Base-by-base conservation (phyloP, 2,888 invertebrate genomes). In the Mellilla xanthometata region DNA sequence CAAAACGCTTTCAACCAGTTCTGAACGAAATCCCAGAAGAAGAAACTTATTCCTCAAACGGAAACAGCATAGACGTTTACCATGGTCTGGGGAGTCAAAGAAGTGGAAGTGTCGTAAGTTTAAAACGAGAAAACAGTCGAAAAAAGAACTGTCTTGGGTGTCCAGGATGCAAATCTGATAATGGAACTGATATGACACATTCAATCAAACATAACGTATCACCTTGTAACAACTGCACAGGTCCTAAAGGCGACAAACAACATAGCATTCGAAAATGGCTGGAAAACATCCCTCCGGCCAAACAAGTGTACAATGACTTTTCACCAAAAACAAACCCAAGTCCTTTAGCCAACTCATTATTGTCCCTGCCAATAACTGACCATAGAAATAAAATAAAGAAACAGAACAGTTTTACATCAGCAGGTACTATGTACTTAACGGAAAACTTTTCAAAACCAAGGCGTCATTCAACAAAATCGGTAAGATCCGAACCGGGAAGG, bases 1-100 rank as follows among this genome's bases (percentile, higher is more conserved):
- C 94, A 0, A 96, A 96, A 79, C 91, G 94, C 46, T 97, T 95
- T 68, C 91, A 94, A 46, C 97, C 97, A 0, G 93, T 94, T 35
- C 83, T 97, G 3, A 91, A 93, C 39, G 93, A 94, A 65, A 97
- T 97, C 63, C 95, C 95, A 0, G 97, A 97, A 85, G 96, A 96
- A 81, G 94, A 93, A 59, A 87, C 80, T 3, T 80, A 76, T 43
- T 80, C 90, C 34, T 72, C 90, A 11, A 74, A 84, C 57, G 91
- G 89, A 48, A 90, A 82, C 38, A 81, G 82, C 58, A 83, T 79
- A 62, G 93, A 89, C 44, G 79, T 81, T 42, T 86, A 79, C 60
- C 83, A 83, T 56, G 78, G 79, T 3, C 61, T 85, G 42, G 89
- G 87, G 31, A 92, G 92, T 58, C 87, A 92, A 60, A 79, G 90